phyloP scores from a whole-genome alignment of 2,113 vertebrate species.

The Origma solitaria region DNA sequence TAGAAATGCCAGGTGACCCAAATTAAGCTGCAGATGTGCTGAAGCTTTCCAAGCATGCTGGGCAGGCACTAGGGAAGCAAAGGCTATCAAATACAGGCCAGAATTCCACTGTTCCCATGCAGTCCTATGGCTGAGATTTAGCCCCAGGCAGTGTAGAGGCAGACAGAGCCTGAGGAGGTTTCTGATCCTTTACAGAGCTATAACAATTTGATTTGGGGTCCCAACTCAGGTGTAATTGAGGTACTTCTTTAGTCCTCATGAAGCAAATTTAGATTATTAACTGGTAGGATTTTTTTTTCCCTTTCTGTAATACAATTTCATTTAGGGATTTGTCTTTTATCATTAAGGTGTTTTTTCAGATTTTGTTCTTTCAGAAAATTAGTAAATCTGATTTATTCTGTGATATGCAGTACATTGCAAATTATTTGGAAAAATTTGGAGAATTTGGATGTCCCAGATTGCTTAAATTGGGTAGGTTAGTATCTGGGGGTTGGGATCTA shows the following conservation, averaged over 20 bases:
- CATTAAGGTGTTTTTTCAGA: neutral
- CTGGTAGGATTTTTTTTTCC: neutral
- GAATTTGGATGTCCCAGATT: neutral
- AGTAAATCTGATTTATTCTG: neutral
- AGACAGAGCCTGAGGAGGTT: neutral
- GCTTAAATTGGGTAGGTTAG: neutral
- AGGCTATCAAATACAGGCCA: neutral
- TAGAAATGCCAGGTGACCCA: neutral
- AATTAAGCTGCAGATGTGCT: neutral
- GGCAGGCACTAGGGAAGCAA: neutral
- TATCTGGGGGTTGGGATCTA: neutral
- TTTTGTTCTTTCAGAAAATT: neutral
- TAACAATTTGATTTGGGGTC: neutral
- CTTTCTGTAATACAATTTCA: neutral
- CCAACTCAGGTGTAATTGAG: neutral
- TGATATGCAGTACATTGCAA: neutral
- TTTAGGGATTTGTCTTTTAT: neutral
- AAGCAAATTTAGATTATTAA: neutral
- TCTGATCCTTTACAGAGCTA: neutral
- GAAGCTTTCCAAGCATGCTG: neutral
- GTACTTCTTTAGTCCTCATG: neutral
- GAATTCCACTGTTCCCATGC: neutral
- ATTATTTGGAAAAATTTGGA: neutral
- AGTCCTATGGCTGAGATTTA: neutral
- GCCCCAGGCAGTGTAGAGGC: neutral